Base-by-base conservation (phyloP, 2,888 invertebrate genomes). In the Campaea margaritaria region DNA sequence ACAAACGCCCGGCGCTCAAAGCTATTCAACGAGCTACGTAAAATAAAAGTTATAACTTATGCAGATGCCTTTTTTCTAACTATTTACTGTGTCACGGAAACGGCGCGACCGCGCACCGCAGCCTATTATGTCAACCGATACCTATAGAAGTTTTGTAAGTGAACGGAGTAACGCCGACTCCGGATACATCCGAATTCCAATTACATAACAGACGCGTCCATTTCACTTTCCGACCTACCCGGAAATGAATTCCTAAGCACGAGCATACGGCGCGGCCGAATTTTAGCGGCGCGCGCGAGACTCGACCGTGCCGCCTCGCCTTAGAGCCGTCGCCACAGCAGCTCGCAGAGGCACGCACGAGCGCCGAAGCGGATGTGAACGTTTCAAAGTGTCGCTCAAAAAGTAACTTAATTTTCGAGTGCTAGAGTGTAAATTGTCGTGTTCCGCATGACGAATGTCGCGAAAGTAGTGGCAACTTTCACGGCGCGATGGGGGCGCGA, bases 191-290 rank as follows among this genome's bases (percentile, higher is more conserved):
- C 90, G 87, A 91, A 92, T 91, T 92, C 91, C 92, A 88, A 92
- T 92, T 92, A 90, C 91, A 91, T 92, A 91, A 92, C 86, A 87
- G 92, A 91, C 89, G 87, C 89, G 89, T 84, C 91, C 91, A 91
- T 91, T 92, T 92, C 92, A 92, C 92, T 92, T 92, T 92, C 87
- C 91, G 92, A 90, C 88, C 87, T 86, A 91, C 92, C 92, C 92
- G 92, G 92, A 92, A 92, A 89, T 91, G 89, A 92, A 92, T 92
- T 91, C 92, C 91, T 91, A 87, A 91, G 92, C 89, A 83, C 83
- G 85, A 87, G 87, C 91, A 91, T 91, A 92, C 89, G 74, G 90
- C 85, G 83, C 91, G 83, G 81, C 84, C 87, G 79, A 87, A 87
- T 81, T 85, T 76, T 69, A 76, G 74, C 58, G 51, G 64, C 46